phyloP scores from a whole-genome alignment of 2,888 invertebrate genomes.

The Hylaea fasciaria region DNA sequence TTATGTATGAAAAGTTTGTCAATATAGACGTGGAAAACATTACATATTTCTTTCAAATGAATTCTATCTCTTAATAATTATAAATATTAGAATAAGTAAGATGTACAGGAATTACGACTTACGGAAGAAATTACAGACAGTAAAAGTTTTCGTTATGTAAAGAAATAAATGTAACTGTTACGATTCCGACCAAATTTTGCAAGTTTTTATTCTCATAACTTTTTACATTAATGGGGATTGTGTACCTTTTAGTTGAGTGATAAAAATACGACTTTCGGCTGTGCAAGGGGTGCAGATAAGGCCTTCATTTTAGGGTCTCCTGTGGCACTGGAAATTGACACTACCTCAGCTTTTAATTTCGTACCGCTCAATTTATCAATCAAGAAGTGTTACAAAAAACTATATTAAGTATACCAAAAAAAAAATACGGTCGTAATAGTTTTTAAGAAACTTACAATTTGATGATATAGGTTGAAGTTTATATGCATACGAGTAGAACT shows the following conservation, averaged over 20 bases:
- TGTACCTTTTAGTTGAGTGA: slow-evolving; percentile 31
- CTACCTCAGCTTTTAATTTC: too few relatives aligned
- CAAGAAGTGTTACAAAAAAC: too few relatives aligned
- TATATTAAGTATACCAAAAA: too few relatives aligned
- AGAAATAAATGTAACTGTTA: slow-evolving; percentile 32
- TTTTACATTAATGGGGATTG: slow-evolving; percentile 40
- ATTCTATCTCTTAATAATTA: background rate
- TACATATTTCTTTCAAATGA: too few relatives aligned
- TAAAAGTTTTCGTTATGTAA: background rate
- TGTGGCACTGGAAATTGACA: too few relatives aligned
- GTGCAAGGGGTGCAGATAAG: slow-evolving; percentile 3
- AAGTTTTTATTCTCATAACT: slow-evolving; percentile 42
- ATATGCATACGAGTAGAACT: slow-evolving; percentile 18
- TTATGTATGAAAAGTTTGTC: too few relatives aligned
- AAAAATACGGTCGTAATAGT: too few relatives aligned
- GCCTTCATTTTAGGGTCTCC: too few relatives aligned
- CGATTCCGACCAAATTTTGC: slow-evolving; percentile 38
- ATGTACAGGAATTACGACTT: too few relatives aligned
- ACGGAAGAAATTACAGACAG: background rate
- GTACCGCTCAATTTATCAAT: too few relatives aligned
- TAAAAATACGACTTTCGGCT: slow-evolving; percentile 24
- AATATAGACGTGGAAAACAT: too few relatives aligned
- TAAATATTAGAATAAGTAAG: background rate
- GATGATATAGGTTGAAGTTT: background rate
- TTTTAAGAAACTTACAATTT: too few relatives aligned